A percentile compares a stretch with the other conserved stretches of the same genome.
phyloP scores from a whole-genome alignment of 2,113 vertebrate genomes.

The Pitta sordida region DNA sequence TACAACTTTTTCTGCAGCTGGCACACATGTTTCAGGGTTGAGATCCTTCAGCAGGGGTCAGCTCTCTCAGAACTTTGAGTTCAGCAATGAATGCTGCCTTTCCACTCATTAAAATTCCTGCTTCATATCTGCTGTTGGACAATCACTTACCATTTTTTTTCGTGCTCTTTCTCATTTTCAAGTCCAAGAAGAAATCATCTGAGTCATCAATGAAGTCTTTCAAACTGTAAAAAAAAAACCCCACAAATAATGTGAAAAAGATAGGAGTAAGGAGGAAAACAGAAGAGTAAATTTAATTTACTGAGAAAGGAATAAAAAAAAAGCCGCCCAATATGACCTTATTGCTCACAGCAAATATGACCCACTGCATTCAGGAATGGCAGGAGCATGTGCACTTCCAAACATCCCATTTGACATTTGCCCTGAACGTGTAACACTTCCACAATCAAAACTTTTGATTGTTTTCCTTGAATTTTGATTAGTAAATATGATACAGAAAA shows the following conservation, averaged over 20 bases:
- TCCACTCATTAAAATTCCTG: neutral
- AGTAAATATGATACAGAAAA: neutral
- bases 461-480: neutral
- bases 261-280: neutral
- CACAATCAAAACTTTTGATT: neutral
- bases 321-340: neutral
- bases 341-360: neutral
- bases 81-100: neutral
- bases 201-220: conserved; percentile 17
- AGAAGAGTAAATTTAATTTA: neutral
- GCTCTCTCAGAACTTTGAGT: neutral
- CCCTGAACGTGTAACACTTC: neutral
- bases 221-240: neutral
- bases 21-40: neutral
- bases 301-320: too few relatives aligned
- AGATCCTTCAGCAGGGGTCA: neutral
- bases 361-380: neutral
- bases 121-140: neutral
- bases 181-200: neutral
- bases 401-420: neutral
- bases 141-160: conserved; percentile 1
- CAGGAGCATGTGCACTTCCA: neutral
- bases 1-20: neutral
- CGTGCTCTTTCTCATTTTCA: neutral
- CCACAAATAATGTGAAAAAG: neutral